Conservation (phyloP, 2,888 invertebrate species). For the Gasteruption jaculator region DNA sequence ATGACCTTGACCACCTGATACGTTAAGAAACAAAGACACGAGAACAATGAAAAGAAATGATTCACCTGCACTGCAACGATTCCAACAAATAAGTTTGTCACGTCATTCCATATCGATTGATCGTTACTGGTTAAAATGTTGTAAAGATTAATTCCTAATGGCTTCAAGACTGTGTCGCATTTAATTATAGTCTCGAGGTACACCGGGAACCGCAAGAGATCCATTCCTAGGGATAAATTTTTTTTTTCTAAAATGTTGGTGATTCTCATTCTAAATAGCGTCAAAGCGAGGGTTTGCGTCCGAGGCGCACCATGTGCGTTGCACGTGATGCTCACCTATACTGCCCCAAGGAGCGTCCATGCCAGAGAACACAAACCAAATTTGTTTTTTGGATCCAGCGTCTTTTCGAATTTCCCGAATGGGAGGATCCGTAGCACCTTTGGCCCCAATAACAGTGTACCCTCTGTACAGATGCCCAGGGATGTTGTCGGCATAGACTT, state of each 20-base stretch:
- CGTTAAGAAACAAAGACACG: too few species aligned
- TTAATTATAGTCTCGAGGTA: conserved; percentile 58
- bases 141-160: conserved; percentile 63
- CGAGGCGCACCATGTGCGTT: too few species aligned
- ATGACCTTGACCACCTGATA: too few species aligned
- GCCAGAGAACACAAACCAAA: too few species aligned
- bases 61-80: conserved; percentile 66
- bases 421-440: too few species aligned
- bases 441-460: conserved; percentile 60
- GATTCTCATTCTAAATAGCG: too few species aligned
- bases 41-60: conserved; percentile 68
- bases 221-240: neutral
- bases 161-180: conserved; percentile 60
- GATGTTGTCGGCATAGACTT: conserved; percentile 56
- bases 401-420: too few species aligned
- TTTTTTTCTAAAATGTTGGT: too few species aligned
- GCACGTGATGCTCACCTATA: too few species aligned
- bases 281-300: too few species aligned
- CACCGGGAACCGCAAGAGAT: conserved; percentile 59
- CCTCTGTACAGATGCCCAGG: conserved; percentile 71
- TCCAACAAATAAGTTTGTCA: conserved; percentile 67
- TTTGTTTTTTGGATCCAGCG: conserved; percentile 60
- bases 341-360: conserved; percentile 22
- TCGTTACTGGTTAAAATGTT: conserved; percentile 60
- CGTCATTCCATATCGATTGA: conserved; percentile 64